Evolutionary conservation across 2,113 vertebrate species (phyloP).

Genomic region (Leiothrix lutea): DNA sequence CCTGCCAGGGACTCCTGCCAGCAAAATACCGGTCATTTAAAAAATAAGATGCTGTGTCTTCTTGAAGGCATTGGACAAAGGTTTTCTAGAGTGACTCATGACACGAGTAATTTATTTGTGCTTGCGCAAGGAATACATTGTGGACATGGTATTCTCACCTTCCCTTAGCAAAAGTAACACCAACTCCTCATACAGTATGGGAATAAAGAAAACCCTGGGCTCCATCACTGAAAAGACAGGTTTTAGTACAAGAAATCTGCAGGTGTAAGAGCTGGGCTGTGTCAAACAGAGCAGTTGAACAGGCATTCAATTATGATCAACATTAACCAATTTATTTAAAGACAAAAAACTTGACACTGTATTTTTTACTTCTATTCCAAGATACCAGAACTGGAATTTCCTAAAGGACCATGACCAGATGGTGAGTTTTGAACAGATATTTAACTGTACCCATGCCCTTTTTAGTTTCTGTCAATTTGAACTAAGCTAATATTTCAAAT

Average conservation of each 20-base stretch:
- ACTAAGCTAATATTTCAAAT: background rate
- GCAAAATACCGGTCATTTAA: background rate
- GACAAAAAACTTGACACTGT: background rate
- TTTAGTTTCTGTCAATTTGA: background rate
- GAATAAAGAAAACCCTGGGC: background rate
- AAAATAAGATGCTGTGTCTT: background rate
- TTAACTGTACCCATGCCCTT: background rate
- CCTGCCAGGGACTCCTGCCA: background rate
- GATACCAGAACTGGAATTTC: slow-evolving; percentile 85
- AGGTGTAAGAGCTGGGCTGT: background rate
- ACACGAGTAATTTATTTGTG: background rate
- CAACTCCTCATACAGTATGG: background rate
- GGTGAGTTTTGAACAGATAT: slow-evolving; percentile 65
- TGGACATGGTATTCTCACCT: background rate
- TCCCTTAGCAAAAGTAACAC: background rate
- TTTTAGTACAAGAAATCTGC: background rate
- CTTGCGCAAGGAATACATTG: background rate
- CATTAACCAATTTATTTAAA: background rate
- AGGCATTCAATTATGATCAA: background rate
- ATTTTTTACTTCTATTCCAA: slow-evolving; percentile 51
- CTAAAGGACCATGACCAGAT: slow-evolving; percentile 78
- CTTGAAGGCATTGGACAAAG: background rate
- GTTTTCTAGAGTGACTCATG: background rate
- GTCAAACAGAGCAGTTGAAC: background rate
- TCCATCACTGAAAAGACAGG: background rate